Conservation (phyloP, 1,140 invertebrate genomes). For the Conus ventricosus region DNA sequence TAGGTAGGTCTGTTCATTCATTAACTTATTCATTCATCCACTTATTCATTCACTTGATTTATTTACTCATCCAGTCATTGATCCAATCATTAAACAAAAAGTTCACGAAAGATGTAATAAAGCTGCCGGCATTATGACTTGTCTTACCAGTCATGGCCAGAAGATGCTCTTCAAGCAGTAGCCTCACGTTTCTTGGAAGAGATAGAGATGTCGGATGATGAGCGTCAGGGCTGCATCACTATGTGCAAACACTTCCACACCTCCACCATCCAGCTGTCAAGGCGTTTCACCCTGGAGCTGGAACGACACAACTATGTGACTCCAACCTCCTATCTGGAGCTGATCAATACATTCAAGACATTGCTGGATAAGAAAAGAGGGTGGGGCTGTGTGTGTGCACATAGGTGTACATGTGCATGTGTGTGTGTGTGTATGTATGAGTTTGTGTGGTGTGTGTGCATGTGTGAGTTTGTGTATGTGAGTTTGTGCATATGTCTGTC, state of each 20-base stretch:
- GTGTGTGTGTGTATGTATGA: no score
- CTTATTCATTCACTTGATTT: no score
- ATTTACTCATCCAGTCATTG: no score
- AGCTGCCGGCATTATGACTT: no score
- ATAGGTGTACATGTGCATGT: no score
- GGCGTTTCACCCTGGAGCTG: constrained; percentile 82
- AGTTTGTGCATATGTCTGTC: no score
- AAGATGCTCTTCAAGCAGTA: constrained; percentile 84
- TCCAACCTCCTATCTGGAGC: constrained; percentile 75
- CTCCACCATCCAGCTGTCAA: constrained; percentile 81
- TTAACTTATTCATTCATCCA: no score
- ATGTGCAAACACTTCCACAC: constrained; percentile 92
- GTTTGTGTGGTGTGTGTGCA: no score
- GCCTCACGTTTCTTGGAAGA: constrained; percentile 87
- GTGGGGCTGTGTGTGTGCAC: constrained; percentile 57
- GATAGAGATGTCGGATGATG: constrained; percentile 81
- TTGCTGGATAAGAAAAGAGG: constrained; percentile 71
- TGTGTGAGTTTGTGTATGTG: no score
- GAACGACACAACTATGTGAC: constrained; percentile 76
- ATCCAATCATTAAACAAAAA: no score
- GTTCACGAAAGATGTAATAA: no score
- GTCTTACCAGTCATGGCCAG: constrained; percentile 75
- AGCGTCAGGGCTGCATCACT: constrained; percentile 77
- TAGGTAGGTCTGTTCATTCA: no score
- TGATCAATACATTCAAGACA: constrained; percentile 74